Base-by-base conservation (phyloP, 2,113 vertebrate species). In the Empidonax traillii region DNA sequence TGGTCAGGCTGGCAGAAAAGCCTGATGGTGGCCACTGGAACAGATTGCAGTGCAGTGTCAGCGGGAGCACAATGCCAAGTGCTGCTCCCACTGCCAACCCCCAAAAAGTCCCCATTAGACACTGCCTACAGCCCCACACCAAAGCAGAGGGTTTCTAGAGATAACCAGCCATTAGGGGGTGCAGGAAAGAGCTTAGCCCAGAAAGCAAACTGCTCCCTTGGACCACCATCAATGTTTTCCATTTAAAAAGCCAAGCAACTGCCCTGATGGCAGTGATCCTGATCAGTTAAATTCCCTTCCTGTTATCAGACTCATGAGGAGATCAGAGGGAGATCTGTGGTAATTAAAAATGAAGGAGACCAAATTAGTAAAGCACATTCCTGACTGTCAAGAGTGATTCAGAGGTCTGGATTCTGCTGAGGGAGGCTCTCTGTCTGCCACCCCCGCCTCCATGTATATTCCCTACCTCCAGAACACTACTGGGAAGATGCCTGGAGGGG, bases 261-360 rank as follows among this genome's bases (percentile, higher is more conserved):
- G 41, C 53, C 83, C 35, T 88, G 33, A 90, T 69, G 84, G 94
- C 67, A 83, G 47, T 33, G 39, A 92, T 67, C 58, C 41, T 90
- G 91, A 93, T 76, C 80, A 93, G 47, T 58, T 87, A 46, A 93
- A 55, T 71, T 95, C 67, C 73, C 81, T 65, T 39, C 79, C 35
- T 43, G 31, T 62, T 76, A 56, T 74, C 75, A 96, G 90, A 94
- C 68, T 82, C 79, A 59, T 22, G 81, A 91, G 24, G n/a, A 84
- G 74, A 93, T 80, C 58, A 90, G 30, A 80, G 49, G 11, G 89
- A 93, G 68, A 94, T 52, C 79, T 22, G 67, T 85, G 77, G 81
- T 81, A 93, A 95, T 92, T 87, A 97, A 97, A 96, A 91, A 66
- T 37, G 15, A 93, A 80, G 0, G 3, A 88, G 61, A 77, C 39